phyloP scores from a whole-genome alignment of 2,888 invertebrate species.

The Microdon myrmicae region DNA sequence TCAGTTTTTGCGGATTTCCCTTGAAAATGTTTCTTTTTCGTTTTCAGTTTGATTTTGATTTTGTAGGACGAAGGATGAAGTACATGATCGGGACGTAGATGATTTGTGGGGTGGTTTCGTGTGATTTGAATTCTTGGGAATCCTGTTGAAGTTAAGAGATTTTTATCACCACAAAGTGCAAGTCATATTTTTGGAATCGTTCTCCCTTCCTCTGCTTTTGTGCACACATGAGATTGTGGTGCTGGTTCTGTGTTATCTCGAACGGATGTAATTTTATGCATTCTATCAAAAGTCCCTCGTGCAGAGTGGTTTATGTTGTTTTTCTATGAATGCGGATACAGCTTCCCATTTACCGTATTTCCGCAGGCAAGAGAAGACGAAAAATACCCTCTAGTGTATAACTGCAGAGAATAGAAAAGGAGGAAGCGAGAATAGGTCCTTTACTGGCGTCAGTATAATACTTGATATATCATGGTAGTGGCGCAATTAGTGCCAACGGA shows the following conservation, averaged over 20 bases:
- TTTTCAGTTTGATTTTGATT: slow-evolving; percentile 22
- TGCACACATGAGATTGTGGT: slow-evolving; percentile 1
- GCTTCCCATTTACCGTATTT: background rate
- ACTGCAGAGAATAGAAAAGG: no score
- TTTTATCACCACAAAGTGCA: slow-evolving; percentile 38
- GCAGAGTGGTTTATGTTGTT: slow-evolving; percentile 14
- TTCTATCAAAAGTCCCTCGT: slow-evolving; percentile 43
- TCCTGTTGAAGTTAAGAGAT: slow-evolving; percentile 24
- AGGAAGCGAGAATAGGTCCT: no score
- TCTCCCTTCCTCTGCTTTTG: background rate
- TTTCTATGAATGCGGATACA: slow-evolving; percentile 5
- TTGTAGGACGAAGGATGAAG: slow-evolving; percentile 3
- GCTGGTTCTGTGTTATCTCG: slow-evolving; percentile 14
- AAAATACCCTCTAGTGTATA: slow-evolving; percentile 1
- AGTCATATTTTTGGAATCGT: slow-evolving; percentile 28
- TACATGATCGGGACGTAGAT: no score
- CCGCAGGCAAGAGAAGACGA: background rate
- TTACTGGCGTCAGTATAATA: no score
- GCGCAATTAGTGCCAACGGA: slow-evolving; percentile 44
- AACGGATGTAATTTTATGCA: slow-evolving; percentile 41
- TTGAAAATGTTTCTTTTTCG: slow-evolving; percentile 15
- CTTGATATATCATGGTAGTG: no score
- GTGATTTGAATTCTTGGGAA: slow-evolving; percentile 28
- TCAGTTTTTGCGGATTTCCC: slow-evolving; percentile 48
- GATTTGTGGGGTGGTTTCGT: slow-evolving; percentile 1